Conservation (phyloP, 53 echinoderm and acorn worm species). For the Echinometra lucunter region DNA sequence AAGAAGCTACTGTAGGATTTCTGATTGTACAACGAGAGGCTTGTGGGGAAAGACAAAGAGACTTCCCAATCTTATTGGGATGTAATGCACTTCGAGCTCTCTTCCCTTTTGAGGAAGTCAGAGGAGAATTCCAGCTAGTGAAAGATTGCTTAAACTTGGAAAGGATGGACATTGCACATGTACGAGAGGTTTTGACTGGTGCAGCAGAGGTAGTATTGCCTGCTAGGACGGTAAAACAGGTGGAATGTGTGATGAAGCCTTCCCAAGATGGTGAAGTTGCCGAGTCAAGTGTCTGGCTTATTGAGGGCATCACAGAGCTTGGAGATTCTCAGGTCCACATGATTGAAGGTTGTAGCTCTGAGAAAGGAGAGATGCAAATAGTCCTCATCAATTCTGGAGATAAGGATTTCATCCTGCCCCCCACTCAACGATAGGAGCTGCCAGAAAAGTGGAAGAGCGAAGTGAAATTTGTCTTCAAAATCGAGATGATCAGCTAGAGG, state of each 20-base stretch:
- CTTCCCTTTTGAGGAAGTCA: neutral
- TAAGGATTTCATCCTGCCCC: neutral
- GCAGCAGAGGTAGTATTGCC: neutral
- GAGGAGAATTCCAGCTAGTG: slow-evolving; percentile 43
- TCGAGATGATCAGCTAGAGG: neutral
- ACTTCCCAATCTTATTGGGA: slow-evolving; percentile 60
- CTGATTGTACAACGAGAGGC: slow-evolving; percentile 45
- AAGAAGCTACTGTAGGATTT: too few relatives aligned
- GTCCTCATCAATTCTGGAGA: slow-evolving; percentile 16
- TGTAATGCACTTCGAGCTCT: slow-evolving; percentile 59
- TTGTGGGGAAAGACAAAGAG: neutral
- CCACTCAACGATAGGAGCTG: slow-evolving; percentile 35
- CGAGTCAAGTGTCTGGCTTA: neutral
- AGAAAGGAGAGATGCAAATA: neutral
- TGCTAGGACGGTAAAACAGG: neutral
- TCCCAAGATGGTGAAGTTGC: neutral
- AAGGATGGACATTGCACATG: neutral
- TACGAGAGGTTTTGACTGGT: slow-evolving; percentile 1
- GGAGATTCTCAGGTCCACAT: too few relatives aligned
- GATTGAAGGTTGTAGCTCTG: too few relatives aligned
- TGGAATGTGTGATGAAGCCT: neutral
- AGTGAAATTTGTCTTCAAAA: neutral
- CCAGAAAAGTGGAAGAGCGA: neutral
- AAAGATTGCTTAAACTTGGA: slow-evolving; percentile 10
- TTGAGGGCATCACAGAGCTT: neutral